Percentiles rank a stretch among this genome's conserved stretches.
phyloP scores from a whole-genome alignment of 2,888 invertebrate genomes.

The Lycophotia porphyrea region DNA sequence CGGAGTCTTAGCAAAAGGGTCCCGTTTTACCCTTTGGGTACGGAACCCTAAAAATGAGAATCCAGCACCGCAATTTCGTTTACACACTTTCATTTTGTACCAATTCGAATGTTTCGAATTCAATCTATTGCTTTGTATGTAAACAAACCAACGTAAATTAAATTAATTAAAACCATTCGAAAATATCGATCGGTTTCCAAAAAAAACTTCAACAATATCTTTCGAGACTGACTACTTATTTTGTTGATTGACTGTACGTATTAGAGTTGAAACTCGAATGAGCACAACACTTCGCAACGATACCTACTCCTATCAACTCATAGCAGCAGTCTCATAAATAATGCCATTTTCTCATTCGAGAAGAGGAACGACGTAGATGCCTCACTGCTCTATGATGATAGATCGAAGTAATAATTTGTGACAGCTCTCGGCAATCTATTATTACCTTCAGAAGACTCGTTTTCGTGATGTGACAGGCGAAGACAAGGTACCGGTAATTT shows the following conservation, averaged over 20 bases:
- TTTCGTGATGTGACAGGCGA: conserved; percentile 39
- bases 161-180: too few species aligned
- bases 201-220: too few species aligned
- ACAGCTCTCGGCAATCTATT: conserved; percentile 36
- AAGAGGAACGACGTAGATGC: conserved; percentile 10
- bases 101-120: background rate
- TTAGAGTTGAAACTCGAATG: background rate
- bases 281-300: background rate
- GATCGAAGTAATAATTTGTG: conserved; percentile 43
- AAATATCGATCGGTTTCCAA: too few species aligned
- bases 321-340: conserved; percentile 13
- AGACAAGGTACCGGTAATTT: conserved; percentile 30
- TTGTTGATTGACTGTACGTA: too few species aligned
- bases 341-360: conserved; percentile 11
- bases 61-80: background rate
- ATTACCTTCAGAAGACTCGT: conserved; percentile 31
- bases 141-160: background rate
- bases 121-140: background rate
- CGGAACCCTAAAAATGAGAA: too few species aligned
- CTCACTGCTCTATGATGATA: conserved; percentile 31
- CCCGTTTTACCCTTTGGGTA: too few species aligned
- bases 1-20: too few species aligned
- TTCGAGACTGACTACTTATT: too few species aligned
- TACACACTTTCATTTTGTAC: background rate
- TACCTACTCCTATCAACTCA: background rate